A percentile compares a stretch with the other conserved stretches of the same genome.
Evolutionary conservation across 2,888 invertebrate genomes (phyloP).

Genomic region (Watsonalla cultraria): DNA sequence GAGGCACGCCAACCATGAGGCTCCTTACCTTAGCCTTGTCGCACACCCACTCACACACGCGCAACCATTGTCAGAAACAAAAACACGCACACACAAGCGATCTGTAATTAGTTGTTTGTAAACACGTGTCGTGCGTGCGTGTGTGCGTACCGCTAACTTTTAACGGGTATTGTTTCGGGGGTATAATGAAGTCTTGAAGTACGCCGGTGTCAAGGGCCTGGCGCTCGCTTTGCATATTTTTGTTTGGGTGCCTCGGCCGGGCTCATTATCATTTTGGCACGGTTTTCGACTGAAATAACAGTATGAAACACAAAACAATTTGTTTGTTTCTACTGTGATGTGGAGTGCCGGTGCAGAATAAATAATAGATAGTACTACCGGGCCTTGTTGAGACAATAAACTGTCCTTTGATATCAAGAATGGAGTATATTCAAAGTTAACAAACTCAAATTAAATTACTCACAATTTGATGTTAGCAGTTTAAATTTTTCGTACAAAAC

Average conservation of each 20-base stretch:
- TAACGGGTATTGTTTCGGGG: conserved; percentile 45
- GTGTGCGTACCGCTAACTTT: conserved; percentile 27
- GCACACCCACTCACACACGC: conserved; percentile 20
- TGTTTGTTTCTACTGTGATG: conserved; percentile 1
- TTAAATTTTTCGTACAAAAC: no score
- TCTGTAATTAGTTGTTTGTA: conserved; percentile 69
- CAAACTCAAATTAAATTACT: no score
- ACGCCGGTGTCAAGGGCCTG: conserved; percentile 51
- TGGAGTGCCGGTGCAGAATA: background rate
- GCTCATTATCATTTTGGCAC: conserved; percentile 33
- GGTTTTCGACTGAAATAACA: conserved; percentile 1
- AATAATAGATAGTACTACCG: background rate
- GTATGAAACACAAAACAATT: background rate
- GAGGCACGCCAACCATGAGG: conserved; percentile 52
- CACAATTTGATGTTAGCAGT: no score
- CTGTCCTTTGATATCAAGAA: background rate
- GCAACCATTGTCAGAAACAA: conserved; percentile 40
- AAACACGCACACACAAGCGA: conserved; percentile 45
- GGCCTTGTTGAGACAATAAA: background rate
- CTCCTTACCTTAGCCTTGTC: conserved; percentile 30
- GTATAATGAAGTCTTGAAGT: conserved; percentile 61
- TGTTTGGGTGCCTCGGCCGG: conserved; percentile 38
- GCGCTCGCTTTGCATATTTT: conserved; percentile 54
- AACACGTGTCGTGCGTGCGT: conserved; percentile 42
- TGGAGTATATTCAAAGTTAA: background rate